phyloP scores from a whole-genome alignment of 2,797 vertebrate species.

The Smutsia gigantea region DNA sequence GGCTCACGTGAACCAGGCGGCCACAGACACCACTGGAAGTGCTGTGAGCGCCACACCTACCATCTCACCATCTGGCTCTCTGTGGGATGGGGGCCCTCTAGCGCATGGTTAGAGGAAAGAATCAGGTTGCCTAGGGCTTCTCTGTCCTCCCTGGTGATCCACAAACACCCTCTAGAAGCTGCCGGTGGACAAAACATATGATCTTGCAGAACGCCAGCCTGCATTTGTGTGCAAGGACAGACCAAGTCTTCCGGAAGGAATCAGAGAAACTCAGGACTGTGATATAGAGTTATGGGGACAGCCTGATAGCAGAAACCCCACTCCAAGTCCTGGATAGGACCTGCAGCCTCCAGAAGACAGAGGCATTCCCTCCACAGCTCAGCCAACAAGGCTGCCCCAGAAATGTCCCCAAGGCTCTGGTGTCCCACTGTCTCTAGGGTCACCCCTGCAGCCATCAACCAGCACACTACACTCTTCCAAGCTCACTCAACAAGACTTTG shows the following conservation, averaged over 20 bases:
- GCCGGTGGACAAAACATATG: neutral
- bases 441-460: neutral
- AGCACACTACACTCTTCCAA: neutral
- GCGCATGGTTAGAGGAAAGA: neutral
- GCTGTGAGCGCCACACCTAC: rapidly evolving
- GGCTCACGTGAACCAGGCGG: rapidly evolving
- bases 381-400: neutral
- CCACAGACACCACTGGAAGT: neutral
- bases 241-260: neutral
- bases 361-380: neutral
- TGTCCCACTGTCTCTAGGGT: neutral
- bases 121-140: too few species aligned
- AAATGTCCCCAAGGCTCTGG: neutral
- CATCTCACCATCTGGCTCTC: too few species aligned
- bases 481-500: constrained; percentile 42
- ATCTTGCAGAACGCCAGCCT: neutral
- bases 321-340: neutral
- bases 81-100: neutral
- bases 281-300: neutral
- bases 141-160: neutral
- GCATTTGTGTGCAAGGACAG: neutral
- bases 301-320: too few species aligned
- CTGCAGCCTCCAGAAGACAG: neutral
- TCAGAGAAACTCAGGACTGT: neutral
- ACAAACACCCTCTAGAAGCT: neutral